Base-by-base conservation (phyloP, 1,140 invertebrate genomes). In the Venustaconcha ellipsiformis region DNA sequence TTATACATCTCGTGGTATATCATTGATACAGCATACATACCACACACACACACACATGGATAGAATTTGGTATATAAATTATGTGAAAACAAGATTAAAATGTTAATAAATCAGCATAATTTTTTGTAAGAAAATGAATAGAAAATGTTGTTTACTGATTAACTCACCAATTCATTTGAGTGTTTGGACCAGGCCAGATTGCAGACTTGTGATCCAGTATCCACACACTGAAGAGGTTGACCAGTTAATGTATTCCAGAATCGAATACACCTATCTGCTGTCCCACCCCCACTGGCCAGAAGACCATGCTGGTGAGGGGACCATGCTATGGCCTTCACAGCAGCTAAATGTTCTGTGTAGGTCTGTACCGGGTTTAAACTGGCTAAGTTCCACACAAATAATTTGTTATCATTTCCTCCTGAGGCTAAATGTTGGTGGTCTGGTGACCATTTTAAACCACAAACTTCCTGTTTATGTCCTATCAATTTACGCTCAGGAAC, bases 201-300 rank as follows among this genome's bases (percentile, higher is more conserved):
- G 90, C 98, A 99, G 18, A 99, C 97, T 89, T 93, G 98, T 0
- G 96, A 98, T n/a, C 97, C 97, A 5, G 99, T 99, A 89, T 99
- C 98, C 57, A 99, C 95, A 89, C 95, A 97, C 89, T 99, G 97
- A 95, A 99, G 96, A 5, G 97, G 96, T 90, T 99, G 98, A 13
- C 96, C 96, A n/a, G 98, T 99, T 57, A 99, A 90, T 1, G 98
- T 99, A 89, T 99, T 99, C 98, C 98, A 99, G 91, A 99, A 99
- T 6, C 98, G 76, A 67, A 91, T 90, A 73, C 89, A 89, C 20
- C 87, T 92, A 91, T 99, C 99, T 6, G 99, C 98, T 0, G 99
- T 99, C 23, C 99, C 99, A 55, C 99, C 98, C 59, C 99, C 99
- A 76, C 96, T 97, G 1, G 99, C 98, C 64, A 99, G 91, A 57